Base-by-base conservation (phyloP, 1,140 invertebrate species). In the Papilio machaon region DNA sequence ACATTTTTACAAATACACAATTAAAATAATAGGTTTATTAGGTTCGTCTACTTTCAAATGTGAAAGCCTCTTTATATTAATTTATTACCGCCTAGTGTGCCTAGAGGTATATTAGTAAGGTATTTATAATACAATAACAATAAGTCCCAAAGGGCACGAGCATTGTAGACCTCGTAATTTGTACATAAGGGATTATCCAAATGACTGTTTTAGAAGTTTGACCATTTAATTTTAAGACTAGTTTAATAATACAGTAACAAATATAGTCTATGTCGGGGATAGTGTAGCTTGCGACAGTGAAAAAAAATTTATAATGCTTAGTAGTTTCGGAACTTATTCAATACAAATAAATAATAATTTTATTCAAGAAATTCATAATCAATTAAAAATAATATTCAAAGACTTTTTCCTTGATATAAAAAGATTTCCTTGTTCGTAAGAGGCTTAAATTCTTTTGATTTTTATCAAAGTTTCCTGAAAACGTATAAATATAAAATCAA, bases 1-100 rank as follows among this genome's bases (percentile, higher is more conserved):
- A 30, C 23, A 30, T 30, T 30, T 30, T 30, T 30, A 30, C 0
- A 52, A 52, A 52, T 15, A 52, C 13, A 52, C 49, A 52, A 52
- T 52, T 4, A 3, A 6, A 52, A 58, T n/a, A 19, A 58, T n/a
- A 0, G n/a, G 7, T 10, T 49, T 9, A 11, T 49, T 49, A 19
- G n/a, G 9, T 10, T n/a, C 0, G n/a, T 58, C 38, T 60, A 17
- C 52, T 19, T 38, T 64, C 23, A 81, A 83, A 79, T 74, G 82
- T 82, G 82, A 85, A 84, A 84, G 84, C 81, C 83, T 87, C 79
- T 87, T 87, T 89, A 84, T 89, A 86, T 87, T 89, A 82, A 89
- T 86, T 88, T 79, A 84, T 78, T 82, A 78, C 64, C 82, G 73
- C 83, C 60, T 80, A 79, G 80, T 83, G 81, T 84, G 77, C 79